Evolutionary conservation across 2,113 vertebrate species (phyloP).

Genomic region (Phyllostomus discolor): DNA sequence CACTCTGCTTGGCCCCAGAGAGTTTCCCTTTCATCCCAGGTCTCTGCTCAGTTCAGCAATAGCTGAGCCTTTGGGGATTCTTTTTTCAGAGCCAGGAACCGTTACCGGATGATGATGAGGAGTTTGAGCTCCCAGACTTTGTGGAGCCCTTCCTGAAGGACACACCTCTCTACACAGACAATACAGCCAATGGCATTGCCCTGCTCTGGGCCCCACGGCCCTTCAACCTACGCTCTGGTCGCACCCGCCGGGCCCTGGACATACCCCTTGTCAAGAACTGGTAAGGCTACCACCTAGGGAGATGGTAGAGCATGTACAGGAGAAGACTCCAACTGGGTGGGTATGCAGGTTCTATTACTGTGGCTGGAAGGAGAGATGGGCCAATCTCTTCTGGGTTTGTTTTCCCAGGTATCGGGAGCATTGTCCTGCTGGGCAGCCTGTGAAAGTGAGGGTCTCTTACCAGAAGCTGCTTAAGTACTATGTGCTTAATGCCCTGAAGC

Average conservation of each 20-base stretch:
- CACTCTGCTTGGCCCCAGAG: not conserved
- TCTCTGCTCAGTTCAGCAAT: not conserved
- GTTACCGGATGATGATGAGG: slow-evolving; percentile 96
- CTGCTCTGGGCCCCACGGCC: slow-evolving; percentile 96
- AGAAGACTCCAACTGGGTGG: not conserved
- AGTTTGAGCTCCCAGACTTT: slow-evolving; percentile 97
- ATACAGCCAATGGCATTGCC: slow-evolving; percentile 99
- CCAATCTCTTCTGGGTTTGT: not conserved
- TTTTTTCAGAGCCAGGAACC: slow-evolving; percentile 94
- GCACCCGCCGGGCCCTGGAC: slow-evolving; percentile 95
- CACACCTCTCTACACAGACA: slow-evolving; percentile 95
- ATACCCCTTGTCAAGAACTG: slow-evolving; percentile 99
- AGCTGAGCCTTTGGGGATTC: slow-evolving; percentile 17
- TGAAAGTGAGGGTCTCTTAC: slow-evolving; percentile 98
- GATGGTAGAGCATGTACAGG: fast-evolving
- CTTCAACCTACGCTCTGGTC: slow-evolving; percentile 95
- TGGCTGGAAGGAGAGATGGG: not conserved
- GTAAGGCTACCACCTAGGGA: slow-evolving; percentile 73
- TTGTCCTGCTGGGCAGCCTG: slow-evolving; percentile 97
- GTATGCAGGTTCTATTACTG: not conserved
- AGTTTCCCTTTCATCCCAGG: not conserved
- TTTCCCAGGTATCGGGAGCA: slow-evolving; percentile 94
- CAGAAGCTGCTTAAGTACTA: slow-evolving; percentile 99
- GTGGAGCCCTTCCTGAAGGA: slow-evolving; percentile 98
- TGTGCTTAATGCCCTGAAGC: slow-evolving; percentile 97